Percentiles rank a stretch among this genome's conserved stretches.
These are phyloP conservation scores for Rhea americana DNA, from an alignment of 2,113 vertebrate species.

Conservation along the genomic window DNA sequence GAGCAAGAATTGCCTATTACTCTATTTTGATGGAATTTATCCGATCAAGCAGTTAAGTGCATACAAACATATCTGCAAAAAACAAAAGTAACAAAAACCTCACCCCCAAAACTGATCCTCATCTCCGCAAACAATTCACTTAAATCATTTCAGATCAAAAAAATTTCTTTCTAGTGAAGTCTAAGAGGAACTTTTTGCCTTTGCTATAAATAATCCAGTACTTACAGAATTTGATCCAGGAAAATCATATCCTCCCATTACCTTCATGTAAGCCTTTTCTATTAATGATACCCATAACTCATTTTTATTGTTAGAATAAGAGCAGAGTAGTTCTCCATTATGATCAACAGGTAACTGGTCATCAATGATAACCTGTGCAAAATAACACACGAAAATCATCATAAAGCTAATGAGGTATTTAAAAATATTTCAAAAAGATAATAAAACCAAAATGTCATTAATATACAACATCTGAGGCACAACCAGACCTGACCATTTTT, in stretches of 20 bases:
- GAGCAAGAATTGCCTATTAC: neutral
- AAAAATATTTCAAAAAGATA: neutral
- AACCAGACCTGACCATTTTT: neutral
- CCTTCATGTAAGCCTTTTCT: constrained; percentile 99
- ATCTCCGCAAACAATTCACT: neutral
- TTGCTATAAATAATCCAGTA: constrained; percentile 15
- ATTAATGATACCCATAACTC: constrained; percentile 98
- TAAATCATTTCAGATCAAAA: no score
- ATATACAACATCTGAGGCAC: neutral
- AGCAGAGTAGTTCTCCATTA: constrained; percentile 94
- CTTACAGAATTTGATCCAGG: constrained; percentile 98
- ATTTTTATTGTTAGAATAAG: constrained; percentile 96
- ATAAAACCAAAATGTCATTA: neutral
- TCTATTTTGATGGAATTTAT: neutral
- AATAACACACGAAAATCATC: constrained; percentile 25
- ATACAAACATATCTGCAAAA: neutral
- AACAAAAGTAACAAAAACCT: neutral
- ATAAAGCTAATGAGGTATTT: neutral
- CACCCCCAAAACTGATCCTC: neutral
- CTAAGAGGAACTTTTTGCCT: neutral
- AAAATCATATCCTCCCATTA: constrained; percentile 99
- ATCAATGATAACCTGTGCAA: constrained; percentile 93
- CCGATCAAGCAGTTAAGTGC: neutral
- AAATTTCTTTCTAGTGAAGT: no score
- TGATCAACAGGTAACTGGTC: constrained; percentile 93